Percentiles rank a stretch among this genome's conserved stretches.
These are phyloP conservation scores for Plebejus argus DNA, from an alignment of 2,888 invertebrate genomes.

Conservation along the genomic window DNA sequence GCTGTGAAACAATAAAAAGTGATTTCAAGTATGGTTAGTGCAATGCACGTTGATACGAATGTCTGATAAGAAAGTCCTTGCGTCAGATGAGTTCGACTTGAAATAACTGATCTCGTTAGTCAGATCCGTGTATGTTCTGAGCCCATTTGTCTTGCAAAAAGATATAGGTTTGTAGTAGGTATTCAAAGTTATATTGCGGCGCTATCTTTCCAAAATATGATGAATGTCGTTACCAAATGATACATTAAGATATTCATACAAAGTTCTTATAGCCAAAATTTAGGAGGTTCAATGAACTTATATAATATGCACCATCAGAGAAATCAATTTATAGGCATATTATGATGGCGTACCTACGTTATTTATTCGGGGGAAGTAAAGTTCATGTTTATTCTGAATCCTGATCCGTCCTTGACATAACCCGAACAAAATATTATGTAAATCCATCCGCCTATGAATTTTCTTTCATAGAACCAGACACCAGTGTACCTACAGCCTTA, in stretches of 20 bases:
- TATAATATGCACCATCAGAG: too few relatives aligned
- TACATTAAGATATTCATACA: too few relatives aligned
- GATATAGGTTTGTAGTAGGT: not conserved
- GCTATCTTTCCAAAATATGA: not conserved
- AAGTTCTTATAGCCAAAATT: too few relatives aligned
- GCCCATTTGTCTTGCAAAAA: not conserved
- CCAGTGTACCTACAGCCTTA: slow-evolving; percentile 46
- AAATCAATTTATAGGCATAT: too few relatives aligned
- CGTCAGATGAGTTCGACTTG: slow-evolving; percentile 19
- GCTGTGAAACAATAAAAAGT: slow-evolving; percentile 23
- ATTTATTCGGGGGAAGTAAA: too few relatives aligned
- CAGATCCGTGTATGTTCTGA: not conserved
- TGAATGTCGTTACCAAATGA: not conserved
- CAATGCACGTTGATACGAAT: not conserved
- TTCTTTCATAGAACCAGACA: not conserved
- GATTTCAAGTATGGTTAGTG: slow-evolving; percentile 22
- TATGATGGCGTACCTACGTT: too few relatives aligned
- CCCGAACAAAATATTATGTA: too few relatives aligned
- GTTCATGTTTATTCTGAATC: too few relatives aligned
- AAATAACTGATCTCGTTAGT: not conserved
- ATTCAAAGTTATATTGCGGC: not conserved
- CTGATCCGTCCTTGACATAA: too few relatives aligned
- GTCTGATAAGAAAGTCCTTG: slow-evolving; percentile 10
- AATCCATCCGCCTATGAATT: too few relatives aligned
- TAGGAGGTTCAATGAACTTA: too few relatives aligned